Conservation (phyloP, 2,888 invertebrate genomes). For the Listrodromus nycthemerus region DNA sequence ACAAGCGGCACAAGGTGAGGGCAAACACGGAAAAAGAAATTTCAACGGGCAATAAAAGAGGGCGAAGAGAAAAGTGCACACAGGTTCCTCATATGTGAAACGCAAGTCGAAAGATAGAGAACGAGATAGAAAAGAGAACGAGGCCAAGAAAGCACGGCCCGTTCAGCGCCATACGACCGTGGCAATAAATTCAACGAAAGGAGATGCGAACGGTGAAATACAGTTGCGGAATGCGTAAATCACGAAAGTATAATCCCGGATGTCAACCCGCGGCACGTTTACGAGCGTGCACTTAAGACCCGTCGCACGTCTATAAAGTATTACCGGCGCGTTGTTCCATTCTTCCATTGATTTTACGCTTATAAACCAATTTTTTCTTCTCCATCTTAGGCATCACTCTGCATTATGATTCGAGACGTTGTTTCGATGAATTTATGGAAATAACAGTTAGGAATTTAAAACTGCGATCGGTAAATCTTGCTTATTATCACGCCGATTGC, state of each 20-base stretch:
- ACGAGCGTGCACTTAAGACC: conserved; percentile 74
- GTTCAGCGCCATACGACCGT: conserved; percentile 58
- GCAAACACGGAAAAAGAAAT: neutral
- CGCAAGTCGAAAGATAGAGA: conserved; percentile 54
- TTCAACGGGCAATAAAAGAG: neutral
- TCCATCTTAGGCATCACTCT: neutral
- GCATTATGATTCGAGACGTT: neutral
- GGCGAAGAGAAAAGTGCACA: conserved; percentile 10
- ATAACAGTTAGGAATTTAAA: neutral
- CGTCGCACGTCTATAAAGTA: neutral
- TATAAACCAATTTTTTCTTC: neutral
- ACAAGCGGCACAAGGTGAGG: conserved; percentile 4
- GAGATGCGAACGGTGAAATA: conserved; percentile 80
- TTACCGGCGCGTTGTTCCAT: neutral
- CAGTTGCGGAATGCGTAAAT: conserved; percentile 80
- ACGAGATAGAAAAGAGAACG: conserved; percentile 5
- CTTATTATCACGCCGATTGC: too few species aligned
- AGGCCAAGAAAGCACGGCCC: conserved; percentile 48
- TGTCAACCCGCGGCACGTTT: conserved; percentile 78
- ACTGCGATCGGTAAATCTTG: too few species aligned
- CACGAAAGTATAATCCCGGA: conserved; percentile 82
- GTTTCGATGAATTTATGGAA: neutral
- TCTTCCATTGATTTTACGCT: neutral
- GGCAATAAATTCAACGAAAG: conserved; percentile 80
- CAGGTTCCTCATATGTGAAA: conserved; percentile 16